Base-by-base conservation (phyloP, 2,113 vertebrate genomes). In the Callipepla squamata region DNA sequence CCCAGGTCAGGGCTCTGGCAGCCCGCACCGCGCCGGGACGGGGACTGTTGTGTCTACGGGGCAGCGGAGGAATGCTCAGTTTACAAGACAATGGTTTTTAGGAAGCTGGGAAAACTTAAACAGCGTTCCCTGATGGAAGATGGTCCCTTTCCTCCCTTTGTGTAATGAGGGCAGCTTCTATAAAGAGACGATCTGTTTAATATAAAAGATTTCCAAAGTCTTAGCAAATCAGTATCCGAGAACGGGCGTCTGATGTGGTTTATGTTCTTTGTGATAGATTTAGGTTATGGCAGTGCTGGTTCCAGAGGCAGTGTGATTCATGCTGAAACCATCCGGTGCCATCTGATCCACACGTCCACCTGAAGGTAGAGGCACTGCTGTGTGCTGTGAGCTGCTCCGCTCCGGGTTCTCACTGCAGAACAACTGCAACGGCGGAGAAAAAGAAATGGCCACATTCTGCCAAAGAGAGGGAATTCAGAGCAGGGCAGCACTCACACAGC, bases 21-120 rank as follows among this genome's bases (percentile, higher is more conserved):
- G 55, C 55, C 32, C 18, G 81, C 40, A 2, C 8, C 19, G 70
- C 14, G 34, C 34, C 15, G 82, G 80, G 90, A 80, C n/a, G 20
- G 85, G 53, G 80, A 83, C 74, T 95, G 92, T 96, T 97, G 93
- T 94, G 94, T 96, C 96, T 96, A 94, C 69, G 23, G 40, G 34
- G 45, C n/a, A 66, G 72, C 4, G 1, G 45, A 92, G 93, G 95
- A 96, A 95, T 94, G 90, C 66, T 92, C 68, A 20, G 90, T 95
- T 95, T 95, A 97, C 80, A 85, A 81, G 90, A 92, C 74, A 80
- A 92, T 85, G 85, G 81, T 92, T 96, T 92, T 94, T 89, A 93
- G 92, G 86, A 96, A 95, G 83, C 86, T 83, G 69, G 90, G 66
- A 94, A 72, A 97, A 93, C 66, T 83, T 83, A 91, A 96, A 94